Base-by-base conservation (phyloP, 2,113 vertebrate species). In the Hymenochirus boettgeri region DNA sequence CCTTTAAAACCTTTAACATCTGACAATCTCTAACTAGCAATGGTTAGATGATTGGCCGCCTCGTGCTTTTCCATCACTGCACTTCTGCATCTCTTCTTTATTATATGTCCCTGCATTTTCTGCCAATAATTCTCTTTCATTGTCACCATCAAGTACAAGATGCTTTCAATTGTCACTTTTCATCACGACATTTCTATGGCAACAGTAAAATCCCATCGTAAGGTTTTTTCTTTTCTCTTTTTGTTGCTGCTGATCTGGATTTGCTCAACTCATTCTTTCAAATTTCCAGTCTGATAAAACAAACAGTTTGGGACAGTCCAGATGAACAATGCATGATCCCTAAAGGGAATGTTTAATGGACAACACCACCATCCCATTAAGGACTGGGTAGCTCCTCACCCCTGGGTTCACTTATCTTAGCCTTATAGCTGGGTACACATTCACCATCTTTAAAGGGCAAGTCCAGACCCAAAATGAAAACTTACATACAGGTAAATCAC, bases 181-280 rank as follows among this genome's bases (percentile, higher is more conserved):
- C 70, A 76, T 73, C 69, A 71, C 76, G 71, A 1, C 51, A 77
- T 87, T 82, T 82, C 84, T 83, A 82, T 82, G 77, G 80, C 77
- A 88, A 86, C 86, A 58, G 27, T 62, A 72, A 76, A 76, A 55
- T 69, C 77, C 75, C 73, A 73, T 62, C 64, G 72, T 77, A n/a
- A 80, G 74, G 65, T 52, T 50, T 73, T 69, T 56, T 61, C 53
- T 69, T 75, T 72, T 21, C 69, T 10, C 39, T 2, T 54, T n/a
- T n/a, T n/a, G n/a, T n/a, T n/a, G n/a, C n/a, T n/a, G n/a, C n/a
- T n/a, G 62, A 42, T 59, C 64, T 2, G 0, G 62, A 74, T 80
- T 74, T 76, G 39, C 61, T 74, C 39, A 52, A 64, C 70, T 72
- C 69, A 54, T 57, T 71, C 69, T 71, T 22, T 72, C 69, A 62